Conservation (phyloP, 2,888 invertebrate genomes). For the Oeneis ivallda region DNA sequence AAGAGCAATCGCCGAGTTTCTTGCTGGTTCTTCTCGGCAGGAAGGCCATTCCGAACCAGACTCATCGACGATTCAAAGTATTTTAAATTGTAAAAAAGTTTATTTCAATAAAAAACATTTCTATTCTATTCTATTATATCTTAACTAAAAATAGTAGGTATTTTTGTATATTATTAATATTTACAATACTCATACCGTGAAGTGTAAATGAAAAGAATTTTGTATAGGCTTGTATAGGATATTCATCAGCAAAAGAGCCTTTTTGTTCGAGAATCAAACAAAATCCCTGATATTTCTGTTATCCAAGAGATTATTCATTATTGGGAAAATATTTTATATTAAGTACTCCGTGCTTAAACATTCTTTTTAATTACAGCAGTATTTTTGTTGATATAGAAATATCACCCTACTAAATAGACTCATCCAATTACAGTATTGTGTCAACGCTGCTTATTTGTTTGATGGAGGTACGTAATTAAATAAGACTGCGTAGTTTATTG, state of each 20-base stretch:
- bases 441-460: slow-evolving; percentile 1
- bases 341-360: background rate
- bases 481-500: background rate
- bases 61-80: no score
- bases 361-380: background rate
- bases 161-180: background rate
- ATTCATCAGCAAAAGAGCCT: slow-evolving; percentile 24
- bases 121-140: no score
- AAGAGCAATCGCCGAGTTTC: no score
- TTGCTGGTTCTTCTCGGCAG: no score
- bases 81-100: no score
- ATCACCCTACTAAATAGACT: background rate
- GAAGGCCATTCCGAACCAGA: no score
- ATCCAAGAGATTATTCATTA: background rate
- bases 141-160: no score
- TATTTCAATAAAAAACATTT: no score
- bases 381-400: background rate
- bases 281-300: slow-evolving; percentile 22
- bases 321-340: background rate
- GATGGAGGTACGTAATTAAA: slow-evolving; percentile 8
- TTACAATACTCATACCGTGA: no score
- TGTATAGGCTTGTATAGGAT: slow-evolving; percentile 28
- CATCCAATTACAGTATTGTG: slow-evolving; percentile 7
- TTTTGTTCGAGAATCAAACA: slow-evolving; percentile 28
- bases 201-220: slow-evolving; percentile 28